Conservation (phyloP, 2,113 vertebrate genomes). For the Agapornis roseicollis region DNA sequence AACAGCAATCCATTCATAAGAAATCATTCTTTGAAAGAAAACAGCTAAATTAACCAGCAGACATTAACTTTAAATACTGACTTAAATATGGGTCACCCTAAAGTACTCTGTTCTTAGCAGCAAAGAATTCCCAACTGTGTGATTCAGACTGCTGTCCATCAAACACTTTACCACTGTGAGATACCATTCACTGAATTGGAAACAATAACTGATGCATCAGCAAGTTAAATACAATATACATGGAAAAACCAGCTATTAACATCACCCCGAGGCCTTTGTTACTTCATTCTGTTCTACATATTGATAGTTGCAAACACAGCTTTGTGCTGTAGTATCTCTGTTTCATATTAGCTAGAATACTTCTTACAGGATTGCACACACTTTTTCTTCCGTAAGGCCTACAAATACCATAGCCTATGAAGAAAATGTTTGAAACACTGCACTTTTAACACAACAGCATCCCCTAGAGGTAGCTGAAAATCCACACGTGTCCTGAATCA, state of each 20-base stretch:
- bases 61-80: not conserved
- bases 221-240: not conserved
- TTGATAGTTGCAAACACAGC: not conserved
- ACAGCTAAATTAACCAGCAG: not conserved
- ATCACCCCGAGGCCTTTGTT: not conserved
- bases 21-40: not conserved
- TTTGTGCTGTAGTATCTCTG: not conserved
- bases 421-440: accelerated
- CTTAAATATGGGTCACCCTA: not conserved
- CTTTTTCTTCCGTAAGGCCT: not conserved
- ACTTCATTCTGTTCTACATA: not conserved
- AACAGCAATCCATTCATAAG: not conserved
- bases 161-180: not conserved
- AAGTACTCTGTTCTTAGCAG: not conserved
- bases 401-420: not conserved
- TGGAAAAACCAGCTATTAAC: not conserved
- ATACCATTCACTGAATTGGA: not conserved
- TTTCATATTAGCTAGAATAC: not conserved
- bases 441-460: constrained; percentile 66
- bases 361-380: not conserved
- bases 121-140: not conserved
- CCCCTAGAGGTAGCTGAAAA: constrained; percentile 62
- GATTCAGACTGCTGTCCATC: not conserved
- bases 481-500: not conserved
- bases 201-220: not conserved